Conservation (phyloP, 2,797 vertebrate genomes). For the Poeciliopsis presidionis region DNA sequence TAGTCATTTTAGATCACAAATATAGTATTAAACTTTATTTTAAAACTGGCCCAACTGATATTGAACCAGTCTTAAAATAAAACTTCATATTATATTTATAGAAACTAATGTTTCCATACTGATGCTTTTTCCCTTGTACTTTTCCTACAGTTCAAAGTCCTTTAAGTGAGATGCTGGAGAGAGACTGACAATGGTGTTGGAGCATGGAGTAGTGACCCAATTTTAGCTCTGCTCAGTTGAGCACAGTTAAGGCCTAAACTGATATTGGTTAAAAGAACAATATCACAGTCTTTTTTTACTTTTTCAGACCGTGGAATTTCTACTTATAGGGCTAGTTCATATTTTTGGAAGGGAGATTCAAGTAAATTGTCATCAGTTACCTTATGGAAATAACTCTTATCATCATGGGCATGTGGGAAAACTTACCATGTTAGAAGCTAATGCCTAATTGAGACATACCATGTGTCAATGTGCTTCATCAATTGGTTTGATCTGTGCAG, state of each 20-base stretch:
- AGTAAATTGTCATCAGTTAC: not conserved
- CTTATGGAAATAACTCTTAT: not conserved
- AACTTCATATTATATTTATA: not conserved
- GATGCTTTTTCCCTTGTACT: no score
- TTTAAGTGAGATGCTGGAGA: not conserved
- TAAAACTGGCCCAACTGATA: no score
- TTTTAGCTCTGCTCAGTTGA: not conserved
- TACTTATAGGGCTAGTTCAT: not conserved
- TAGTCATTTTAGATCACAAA: not conserved
- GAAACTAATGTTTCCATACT: not conserved
- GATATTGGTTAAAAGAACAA: not conserved
- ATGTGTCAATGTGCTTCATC: not conserved
- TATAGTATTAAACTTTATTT: not conserved
- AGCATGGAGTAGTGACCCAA: no score
- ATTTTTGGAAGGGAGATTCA: not conserved
- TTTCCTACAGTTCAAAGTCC: not conserved
- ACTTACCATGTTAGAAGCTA: not conserved
- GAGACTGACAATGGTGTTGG: no score
- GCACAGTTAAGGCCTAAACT: no score
- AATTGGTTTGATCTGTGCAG: not conserved
- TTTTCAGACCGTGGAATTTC: not conserved
- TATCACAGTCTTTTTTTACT: not conserved
- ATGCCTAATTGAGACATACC: not conserved
- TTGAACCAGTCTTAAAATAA: no score
- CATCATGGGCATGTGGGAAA: not conserved